phyloP scores from a whole-genome alignment of 30 jellyfish, hydroid and myxozoan species.

The Hydractinia symbiolongicarpus region DNA sequence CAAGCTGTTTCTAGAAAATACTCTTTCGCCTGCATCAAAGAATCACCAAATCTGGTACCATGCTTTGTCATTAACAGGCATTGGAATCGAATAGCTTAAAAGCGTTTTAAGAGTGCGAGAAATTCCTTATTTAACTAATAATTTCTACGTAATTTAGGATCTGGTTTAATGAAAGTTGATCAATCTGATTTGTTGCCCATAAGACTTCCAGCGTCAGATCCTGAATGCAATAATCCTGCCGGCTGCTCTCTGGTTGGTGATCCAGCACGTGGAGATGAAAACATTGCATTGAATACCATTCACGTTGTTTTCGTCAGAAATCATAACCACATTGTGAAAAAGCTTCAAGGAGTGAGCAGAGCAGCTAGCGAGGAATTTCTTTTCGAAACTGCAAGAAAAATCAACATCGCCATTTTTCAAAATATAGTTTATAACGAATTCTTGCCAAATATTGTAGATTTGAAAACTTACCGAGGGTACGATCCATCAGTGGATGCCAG shows the following conservation, averaged over 20 bases:
- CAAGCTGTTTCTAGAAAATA: too few relatives aligned
- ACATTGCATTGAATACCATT: slow-evolving; percentile 19
- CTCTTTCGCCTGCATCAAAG: too few relatives aligned
- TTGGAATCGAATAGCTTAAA: too few relatives aligned
- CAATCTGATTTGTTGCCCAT: not conserved
- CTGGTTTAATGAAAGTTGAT: slow-evolving; percentile 1
- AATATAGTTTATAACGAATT: slow-evolving; percentile 25
- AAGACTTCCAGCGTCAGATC: not conserved
- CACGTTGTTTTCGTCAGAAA: slow-evolving; percentile 35
- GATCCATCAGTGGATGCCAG: not conserved
- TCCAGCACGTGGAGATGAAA: slow-evolving; percentile 28
- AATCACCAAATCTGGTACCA: too few relatives aligned
- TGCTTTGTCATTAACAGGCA: too few relatives aligned
- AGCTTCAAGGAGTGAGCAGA: not conserved
- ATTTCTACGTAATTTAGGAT: not conserved
- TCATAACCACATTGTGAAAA: slow-evolving; percentile 33
- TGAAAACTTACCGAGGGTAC: slow-evolving; percentile 25
- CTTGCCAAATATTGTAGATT: slow-evolving; percentile 1
- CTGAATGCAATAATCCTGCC: slow-evolving; percentile 11
- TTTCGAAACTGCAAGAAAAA: slow-evolving; percentile 19
- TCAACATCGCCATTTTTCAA: slow-evolving; percentile 33
- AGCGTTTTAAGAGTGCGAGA: too few relatives aligned
- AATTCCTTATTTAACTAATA: too few relatives aligned
- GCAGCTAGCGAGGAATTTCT: slow-evolving; percentile 25
- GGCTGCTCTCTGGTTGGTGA: slow-evolving; percentile 41